A percentile compares a stretch with the other conserved stretches of the same genome.
Evolutionary conservation across 2,797 vertebrate genomes (phyloP).

Genomic region (Mallotus villosus): DNA sequence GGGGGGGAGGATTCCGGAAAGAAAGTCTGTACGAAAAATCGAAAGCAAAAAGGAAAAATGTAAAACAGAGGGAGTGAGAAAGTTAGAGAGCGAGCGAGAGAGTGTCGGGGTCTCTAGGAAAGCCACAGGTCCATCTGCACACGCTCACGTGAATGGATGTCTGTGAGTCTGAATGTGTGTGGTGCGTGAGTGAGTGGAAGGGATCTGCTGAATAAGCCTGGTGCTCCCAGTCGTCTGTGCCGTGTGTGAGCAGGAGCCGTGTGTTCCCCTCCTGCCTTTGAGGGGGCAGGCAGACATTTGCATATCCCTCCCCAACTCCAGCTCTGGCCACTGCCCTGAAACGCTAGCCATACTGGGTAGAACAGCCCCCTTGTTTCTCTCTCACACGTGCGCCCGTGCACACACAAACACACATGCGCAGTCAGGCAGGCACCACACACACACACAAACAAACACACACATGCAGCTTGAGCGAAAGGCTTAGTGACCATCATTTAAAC

Average conservation of each 20-base stretch:
- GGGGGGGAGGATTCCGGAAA: slow-evolving; percentile 37
- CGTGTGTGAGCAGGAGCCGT: slow-evolving; percentile 52
- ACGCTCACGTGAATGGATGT: background rate
- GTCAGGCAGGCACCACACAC: background rate
- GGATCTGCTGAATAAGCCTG: slow-evolving; percentile 57
- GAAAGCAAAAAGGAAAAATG: slow-evolving; percentile 12
- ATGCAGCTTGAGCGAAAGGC: background rate
- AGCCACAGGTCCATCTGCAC: slow-evolving; percentile 45
- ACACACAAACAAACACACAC: background rate
- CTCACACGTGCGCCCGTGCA: background rate
- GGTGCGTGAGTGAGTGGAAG: slow-evolving; percentile 18
- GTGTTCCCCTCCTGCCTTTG: slow-evolving; percentile 60
- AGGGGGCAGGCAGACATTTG: slow-evolving; percentile 77
- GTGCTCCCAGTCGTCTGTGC: slow-evolving; percentile 50
- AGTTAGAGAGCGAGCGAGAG: slow-evolving; percentile 27
- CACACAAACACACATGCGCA: too few relatives aligned
- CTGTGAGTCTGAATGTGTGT: background rate
- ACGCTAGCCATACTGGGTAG: slow-evolving; percentile 35
- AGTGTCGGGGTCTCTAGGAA: slow-evolving; percentile 36
- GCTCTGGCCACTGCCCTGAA: slow-evolving; percentile 34
- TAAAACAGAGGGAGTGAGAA: slow-evolving; percentile 39
- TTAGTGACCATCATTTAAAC: too few relatives aligned
- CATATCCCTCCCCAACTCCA: slow-evolving; percentile 74
- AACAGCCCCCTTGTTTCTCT: background rate
- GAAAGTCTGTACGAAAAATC: slow-evolving; percentile 10